phyloP scores from a whole-genome alignment of 2,797 vertebrate genomes.

The Uromys caudimaculatus region DNA sequence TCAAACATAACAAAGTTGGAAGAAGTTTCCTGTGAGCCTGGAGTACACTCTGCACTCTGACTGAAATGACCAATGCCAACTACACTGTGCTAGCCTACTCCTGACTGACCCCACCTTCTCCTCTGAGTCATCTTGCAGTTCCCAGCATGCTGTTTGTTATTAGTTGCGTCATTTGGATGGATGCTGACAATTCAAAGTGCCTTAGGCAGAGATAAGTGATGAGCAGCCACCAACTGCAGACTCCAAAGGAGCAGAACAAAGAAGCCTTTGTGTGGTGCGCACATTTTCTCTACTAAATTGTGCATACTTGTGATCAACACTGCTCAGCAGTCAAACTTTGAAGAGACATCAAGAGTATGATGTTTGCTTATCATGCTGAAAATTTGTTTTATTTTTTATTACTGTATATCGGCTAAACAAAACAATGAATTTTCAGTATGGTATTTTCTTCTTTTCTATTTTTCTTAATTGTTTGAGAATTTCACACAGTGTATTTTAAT shows the following conservation, averaged over 20 bases:
- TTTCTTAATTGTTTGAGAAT: background rate
- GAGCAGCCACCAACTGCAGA: conserved; percentile 49
- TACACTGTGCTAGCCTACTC: background rate
- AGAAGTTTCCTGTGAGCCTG: background rate
- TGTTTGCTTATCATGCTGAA: background rate
- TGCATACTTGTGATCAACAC: background rate
- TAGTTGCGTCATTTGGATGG: conserved; percentile 39
- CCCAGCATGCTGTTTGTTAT: background rate
- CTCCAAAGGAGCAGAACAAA: conserved; percentile 52
- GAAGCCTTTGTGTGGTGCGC: background rate
- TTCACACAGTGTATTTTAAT: background rate
- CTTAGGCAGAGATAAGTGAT: conserved; percentile 38
- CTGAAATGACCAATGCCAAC: background rate
- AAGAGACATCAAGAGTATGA: conserved; percentile 1
- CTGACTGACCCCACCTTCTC: background rate
- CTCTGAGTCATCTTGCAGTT: conserved; percentile 44
- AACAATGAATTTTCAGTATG: background rate
- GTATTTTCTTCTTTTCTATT: background rate
- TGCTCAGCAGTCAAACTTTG: background rate
- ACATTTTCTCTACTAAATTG: background rate
- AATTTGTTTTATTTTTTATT: background rate
- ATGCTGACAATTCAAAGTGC: conserved; percentile 9
- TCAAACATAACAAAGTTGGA: background rate
- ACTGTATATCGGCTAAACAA: background rate
- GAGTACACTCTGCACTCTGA: background rate